Base-by-base conservation (phyloP, 2,888 invertebrate genomes). In the Cataglyphis livida region DNA sequence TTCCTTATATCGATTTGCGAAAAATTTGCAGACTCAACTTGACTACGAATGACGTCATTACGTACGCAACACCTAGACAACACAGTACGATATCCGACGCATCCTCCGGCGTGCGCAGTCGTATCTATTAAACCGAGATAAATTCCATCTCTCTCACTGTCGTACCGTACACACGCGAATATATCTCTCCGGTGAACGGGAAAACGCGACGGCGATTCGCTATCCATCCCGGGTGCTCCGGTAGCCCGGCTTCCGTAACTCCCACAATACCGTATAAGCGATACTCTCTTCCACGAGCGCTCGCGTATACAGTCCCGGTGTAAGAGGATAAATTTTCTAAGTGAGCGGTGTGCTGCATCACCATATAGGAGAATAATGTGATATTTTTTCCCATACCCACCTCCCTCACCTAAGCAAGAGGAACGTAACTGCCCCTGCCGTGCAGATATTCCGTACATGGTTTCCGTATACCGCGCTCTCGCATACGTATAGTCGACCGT, bases 341-440 rank as follows among this genome's bases (percentile, higher is more conserved):
- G 92, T 91, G 90, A 92, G 89, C 91, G 90, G 92, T 89, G 87
- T 89, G 88, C 91, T 87, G 91, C 90, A 93, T 93, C 92, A 92
- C 93, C 93, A 93, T 93, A 93, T 93, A 93, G 90, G 93, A 93
- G 92, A 93, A 93, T 93, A 93, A 93, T 93, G 92, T 92, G 91
- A 92, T 92, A 93, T 93, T 93, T 93, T 90, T 92, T 87, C 89
- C 84, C 86, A 79, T 87, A 75, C 82, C 79, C 66, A 64, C 83
- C 85, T 76, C 90, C 78, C 90, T 82, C 86, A 84, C 89, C 87
- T 64, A 86, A 87, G 88, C 89, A 88, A 88, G 89, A 90, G 87
- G 89, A 87, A 87, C 83, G 90, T 85, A 88, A 86, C 84, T 81
- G 85, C 83, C 85, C 84, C 82, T 84, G 82, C 75, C 87, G 76